phyloP scores from a whole-genome alignment of 1,140 invertebrate species.

The Anastrepha ludens region DNA sequence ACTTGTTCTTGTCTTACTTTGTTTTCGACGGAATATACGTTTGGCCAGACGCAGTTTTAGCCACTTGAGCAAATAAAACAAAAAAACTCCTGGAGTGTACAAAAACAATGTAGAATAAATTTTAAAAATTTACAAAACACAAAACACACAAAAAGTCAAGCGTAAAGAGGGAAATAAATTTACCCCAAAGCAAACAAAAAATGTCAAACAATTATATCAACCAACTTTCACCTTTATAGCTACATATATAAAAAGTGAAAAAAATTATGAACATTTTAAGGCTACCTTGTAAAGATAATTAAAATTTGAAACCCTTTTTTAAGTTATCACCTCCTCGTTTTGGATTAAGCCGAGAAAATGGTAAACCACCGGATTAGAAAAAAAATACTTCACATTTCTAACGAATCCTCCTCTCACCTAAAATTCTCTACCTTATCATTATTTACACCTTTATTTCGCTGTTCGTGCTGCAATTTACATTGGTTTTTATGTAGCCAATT shows the following conservation, averaged over 20 bases:
- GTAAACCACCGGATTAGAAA: background rate
- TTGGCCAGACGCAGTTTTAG: background rate
- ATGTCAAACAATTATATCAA: too few species aligned
- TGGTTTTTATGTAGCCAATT: conserved; percentile 45
- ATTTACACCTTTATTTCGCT: conserved; percentile 14
- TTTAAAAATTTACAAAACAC: too few species aligned
- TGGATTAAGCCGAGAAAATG: background rate
- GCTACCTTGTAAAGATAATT: background rate
- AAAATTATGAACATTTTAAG: too few species aligned
- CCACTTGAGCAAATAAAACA: background rate
- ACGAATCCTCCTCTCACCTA: background rate
- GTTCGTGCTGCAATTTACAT: background rate
- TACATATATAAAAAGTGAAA: too few species aligned
- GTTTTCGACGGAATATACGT: background rate
- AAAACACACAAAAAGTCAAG: too few species aligned
- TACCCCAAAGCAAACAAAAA: too few species aligned
- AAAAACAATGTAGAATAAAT: too few species aligned
- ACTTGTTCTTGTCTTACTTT: too few species aligned
- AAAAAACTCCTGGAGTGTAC: too few species aligned
- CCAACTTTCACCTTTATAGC: too few species aligned
- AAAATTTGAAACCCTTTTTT: conserved; percentile 3
- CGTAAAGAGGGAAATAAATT: too few species aligned
- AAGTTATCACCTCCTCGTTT: background rate
- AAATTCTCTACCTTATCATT: background rate
- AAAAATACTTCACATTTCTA: background rate